phyloP scores from a whole-genome alignment of 2,888 invertebrate species.

The Keiferia lycopersicella region DNA sequence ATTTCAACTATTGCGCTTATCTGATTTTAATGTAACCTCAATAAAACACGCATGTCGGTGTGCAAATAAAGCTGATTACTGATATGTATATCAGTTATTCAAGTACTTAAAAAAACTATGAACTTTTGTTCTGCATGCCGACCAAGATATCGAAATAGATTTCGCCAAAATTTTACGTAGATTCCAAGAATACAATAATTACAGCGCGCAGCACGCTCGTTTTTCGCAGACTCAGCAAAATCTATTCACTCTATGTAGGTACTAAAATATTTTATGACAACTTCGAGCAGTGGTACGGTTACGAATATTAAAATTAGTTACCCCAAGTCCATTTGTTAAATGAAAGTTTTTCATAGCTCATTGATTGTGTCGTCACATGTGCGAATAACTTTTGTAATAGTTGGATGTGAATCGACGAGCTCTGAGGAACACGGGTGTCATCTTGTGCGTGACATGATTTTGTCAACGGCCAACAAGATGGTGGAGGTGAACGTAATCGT shows the following conservation, averaged over 20 bases:
- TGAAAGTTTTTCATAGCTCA: slow-evolving; percentile 2
- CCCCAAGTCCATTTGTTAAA: slow-evolving; percentile 6
- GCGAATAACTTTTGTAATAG: not conserved
- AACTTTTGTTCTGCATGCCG: too few species aligned
- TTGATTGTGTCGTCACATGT: not conserved
- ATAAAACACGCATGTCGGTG: not conserved
- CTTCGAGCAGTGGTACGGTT: not conserved
- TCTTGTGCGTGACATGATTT: too few species aligned
- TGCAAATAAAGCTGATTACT: too few species aligned
- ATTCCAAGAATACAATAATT: not conserved
- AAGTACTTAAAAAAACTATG: too few species aligned
- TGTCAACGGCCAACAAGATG: too few species aligned
- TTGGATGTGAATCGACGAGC: too few species aligned
- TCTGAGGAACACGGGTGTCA: too few species aligned
- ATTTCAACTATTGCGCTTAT: not conserved
- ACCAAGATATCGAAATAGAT: too few species aligned
- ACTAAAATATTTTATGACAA: not conserved
- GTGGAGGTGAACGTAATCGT: too few species aligned
- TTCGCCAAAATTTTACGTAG: too few species aligned
- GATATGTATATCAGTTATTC: too few species aligned
- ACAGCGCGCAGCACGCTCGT: not conserved
- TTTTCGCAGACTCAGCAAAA: not conserved
- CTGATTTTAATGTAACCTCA: not conserved
- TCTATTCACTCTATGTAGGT: not conserved
- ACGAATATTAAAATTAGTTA: slow-evolving; percentile 4